Evolutionary conservation across 64 coral and sea anemone genomes (phyloP), one percentile per base, ranked within the genome.

Genomic region (Dendrophyllia cribrosa): DNA sequence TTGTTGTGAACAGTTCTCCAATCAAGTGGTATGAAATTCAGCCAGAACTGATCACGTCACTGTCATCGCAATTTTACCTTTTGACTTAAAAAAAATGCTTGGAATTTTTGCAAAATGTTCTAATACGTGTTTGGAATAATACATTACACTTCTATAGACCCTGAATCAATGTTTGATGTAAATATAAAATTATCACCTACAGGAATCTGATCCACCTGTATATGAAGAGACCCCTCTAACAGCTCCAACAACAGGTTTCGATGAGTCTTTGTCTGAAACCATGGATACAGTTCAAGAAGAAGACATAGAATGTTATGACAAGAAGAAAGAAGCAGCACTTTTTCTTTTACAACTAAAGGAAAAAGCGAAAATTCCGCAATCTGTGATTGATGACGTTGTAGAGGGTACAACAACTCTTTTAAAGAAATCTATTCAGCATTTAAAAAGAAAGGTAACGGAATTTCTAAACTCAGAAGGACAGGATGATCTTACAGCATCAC

Each of bases 271-370:
- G 60, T 63, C 60, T 63, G 66, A 3, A 70, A 19, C 19, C 23
- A 7, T 70, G 3, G 6, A 70, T 70, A 5, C 20, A 70, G 66
- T 19, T 21, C 16, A 70, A 70, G 66, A 70, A 19, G 23, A 21
- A 72, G 25, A 72, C 70, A 13, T 13, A 46, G 70, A 72, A 2
- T 72, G 70, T 44, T 23, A 72, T 23, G 70, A 72, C 25, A 43
- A 43, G 43, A 23, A 72, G 23, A 72, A 24, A 72, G 70, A 72
- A 72, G 70, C 70, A 34, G 70, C 70, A 23, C 70, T 72, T 72
- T 72, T 72, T 72, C 70, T 72, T 25, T 72, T 72, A 72, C 24
- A 72, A 43, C 70, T 72, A 3, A 72, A 72, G 43, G 70, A 72
- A 72, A 72, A 72, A 25, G 23, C 70, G 43, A 45, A 72, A 72